Evolutionary conservation across 1,140 invertebrate species (phyloP).

Genomic region (Tetramorium parvispinum): DNA sequence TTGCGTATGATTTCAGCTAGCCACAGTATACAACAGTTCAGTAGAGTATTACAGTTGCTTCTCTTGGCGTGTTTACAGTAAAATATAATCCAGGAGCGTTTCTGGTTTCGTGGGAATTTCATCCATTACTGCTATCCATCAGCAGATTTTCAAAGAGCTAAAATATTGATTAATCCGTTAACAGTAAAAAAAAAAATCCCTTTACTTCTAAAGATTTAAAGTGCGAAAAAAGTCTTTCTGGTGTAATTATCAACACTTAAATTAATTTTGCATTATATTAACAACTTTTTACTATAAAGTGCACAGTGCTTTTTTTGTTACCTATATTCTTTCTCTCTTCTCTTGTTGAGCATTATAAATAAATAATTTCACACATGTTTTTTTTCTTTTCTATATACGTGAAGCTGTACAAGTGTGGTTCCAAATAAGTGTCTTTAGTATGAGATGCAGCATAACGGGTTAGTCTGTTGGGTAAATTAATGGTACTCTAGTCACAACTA

Average conservation of each 20-base stretch:
- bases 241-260: neutral
- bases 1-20: constrained; percentile 30
- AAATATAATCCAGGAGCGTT: constrained; percentile 26
- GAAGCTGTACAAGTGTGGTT: neutral
- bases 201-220: neutral
- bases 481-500: constrained; percentile 49
- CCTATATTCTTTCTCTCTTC: neutral
- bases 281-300: neutral
- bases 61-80: constrained; percentile 32
- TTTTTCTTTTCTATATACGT: neutral
- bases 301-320: neutral
- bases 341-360: neutral
- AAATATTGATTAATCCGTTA: neutral
- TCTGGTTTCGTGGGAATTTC: neutral
- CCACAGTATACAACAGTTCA: constrained; percentile 16
- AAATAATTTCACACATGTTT: neutral
- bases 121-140: neutral
- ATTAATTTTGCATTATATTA: neutral
- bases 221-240: neutral
- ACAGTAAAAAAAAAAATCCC: neutral
- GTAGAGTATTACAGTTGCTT: constrained; percentile 1
- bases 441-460: constrained; percentile 19
- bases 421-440: constrained; percentile 43
- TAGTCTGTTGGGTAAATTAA: constrained; percentile 45
- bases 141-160: neutral